Conservation (phyloP, 2,888 invertebrate genomes). For the Allacma fusca region DNA sequence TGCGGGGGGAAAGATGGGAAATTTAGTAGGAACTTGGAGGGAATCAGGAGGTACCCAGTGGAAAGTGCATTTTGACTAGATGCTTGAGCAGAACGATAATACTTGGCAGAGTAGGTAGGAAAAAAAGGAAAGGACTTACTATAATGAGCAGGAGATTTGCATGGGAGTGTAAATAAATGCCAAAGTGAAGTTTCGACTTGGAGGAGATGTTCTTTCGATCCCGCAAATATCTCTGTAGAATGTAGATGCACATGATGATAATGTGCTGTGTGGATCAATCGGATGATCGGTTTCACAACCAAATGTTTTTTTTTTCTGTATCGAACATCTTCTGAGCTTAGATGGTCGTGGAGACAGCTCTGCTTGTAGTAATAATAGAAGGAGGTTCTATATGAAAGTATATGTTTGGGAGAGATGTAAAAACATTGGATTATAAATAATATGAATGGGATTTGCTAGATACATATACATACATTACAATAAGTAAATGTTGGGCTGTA, state of each 20-base stretch:
- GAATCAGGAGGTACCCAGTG: background rate
- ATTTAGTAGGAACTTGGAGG: background rate
- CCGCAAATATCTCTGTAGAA: background rate
- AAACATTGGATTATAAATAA: no score
- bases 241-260: conserved; percentile 42
- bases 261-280: conserved; percentile 48
- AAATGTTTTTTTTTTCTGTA: background rate
- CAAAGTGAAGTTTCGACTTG: conserved; percentile 47
- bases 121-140: conserved; percentile 28
- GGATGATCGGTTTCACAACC: conserved; percentile 42
- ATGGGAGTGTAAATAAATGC: conserved; percentile 49
- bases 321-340: conserved; percentile 31
- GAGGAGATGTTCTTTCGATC: background rate
- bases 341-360: conserved; percentile 30
- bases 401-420: no score
- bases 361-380: no score
- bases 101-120: background rate
- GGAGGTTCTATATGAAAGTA: background rate
- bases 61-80: background rate
- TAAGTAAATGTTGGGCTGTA: no score
- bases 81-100: background rate
- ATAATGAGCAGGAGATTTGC: conserved; percentile 43
- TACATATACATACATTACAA: no score
- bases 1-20: background rate
- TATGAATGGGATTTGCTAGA: no score